Base-by-base conservation (phyloP, 2,797 vertebrate genomes). In the Selene dorsalis region DNA sequence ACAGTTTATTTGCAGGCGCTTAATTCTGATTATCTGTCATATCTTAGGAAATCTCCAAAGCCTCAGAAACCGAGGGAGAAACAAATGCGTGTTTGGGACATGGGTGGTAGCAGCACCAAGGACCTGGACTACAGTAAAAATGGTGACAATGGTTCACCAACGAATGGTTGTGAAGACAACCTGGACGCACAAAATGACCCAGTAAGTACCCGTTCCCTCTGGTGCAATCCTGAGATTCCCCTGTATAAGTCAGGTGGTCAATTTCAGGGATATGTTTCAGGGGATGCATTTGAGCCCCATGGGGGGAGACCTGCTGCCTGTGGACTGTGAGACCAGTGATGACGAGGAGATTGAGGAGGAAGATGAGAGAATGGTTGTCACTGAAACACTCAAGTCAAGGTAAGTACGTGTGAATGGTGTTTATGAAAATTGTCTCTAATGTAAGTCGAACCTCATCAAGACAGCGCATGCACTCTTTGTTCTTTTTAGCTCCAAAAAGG, bases 271-370 rank as follows among this genome's bases (percentile, higher is more conserved):
- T 87, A 28, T 78, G 13, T 85, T 84, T 84, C 73, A 93, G 94
- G 90, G 88, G 59, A 90, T 93, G 69, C 91, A 92, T 84, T 75
- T 93, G 9, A 88, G 16, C 69, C 84, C 93, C 30, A 96, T 96
- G 95, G 93, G 93, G 0, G 97, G 97, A 62, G 96, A 97, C 72
- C 94, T 98, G 84, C 96, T 88, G 4, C 96, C 96, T 86, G 94
- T 99, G 47, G 97, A 98, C 68, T 98, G 95, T 2, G 97, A 98
- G 81, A 97, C 97, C 79, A 95, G 94, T 3, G 96, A 97, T 0
- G 97, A 95, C 5, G 95, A 89, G 41, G 88, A 90, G 0, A 88
- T 91, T 39, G 94, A 93, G 22, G 93, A 93, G 9, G 73, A 87
- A 4, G 70, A 88, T 32, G 90, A 93, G 79, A 89, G 38, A 59